Conservation (phyloP, 2,113 vertebrate species). For the Butastur rufipennis region DNA sequence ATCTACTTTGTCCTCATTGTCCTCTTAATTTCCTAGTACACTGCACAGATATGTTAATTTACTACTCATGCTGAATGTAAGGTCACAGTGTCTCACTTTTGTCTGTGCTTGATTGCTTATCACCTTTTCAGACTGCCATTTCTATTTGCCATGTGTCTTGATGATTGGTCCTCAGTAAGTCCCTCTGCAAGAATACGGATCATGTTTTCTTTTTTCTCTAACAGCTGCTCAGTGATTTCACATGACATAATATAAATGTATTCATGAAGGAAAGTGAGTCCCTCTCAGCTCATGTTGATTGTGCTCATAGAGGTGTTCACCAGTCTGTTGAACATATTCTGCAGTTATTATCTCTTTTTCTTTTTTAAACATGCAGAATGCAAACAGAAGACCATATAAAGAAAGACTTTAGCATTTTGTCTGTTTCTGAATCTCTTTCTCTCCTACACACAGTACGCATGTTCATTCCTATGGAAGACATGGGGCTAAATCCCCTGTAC, state of each 20-base stretch:
- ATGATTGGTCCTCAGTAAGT: slow-evolving; percentile 39
- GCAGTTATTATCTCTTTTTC: background rate
- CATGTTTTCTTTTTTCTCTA: slow-evolving; percentile 59
- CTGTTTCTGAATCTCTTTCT: slow-evolving; percentile 2
- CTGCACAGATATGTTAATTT: slow-evolving; percentile 70
- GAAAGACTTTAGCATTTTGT: background rate
- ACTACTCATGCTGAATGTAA: slow-evolving; percentile 58
- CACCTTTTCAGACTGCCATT: slow-evolving; percentile 68
- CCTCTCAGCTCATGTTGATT: slow-evolving; percentile 59
- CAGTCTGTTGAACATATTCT: slow-evolving; percentile 51
- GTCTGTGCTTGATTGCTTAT: slow-evolving; percentile 72
- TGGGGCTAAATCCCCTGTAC: background rate
- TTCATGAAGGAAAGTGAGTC: slow-evolving; percentile 65
- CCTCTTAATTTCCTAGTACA: slow-evolving; percentile 67
- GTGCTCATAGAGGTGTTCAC: slow-evolving; percentile 34
- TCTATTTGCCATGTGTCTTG: slow-evolving; percentile 60
- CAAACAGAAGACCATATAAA: background rate
- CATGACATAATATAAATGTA: slow-evolving; percentile 72
- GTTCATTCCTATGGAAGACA: background rate
- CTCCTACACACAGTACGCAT: background rate
- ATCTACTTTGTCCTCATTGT: slow-evolving; percentile 65
- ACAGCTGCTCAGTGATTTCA: slow-evolving; percentile 77
- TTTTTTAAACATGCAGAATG: background rate
- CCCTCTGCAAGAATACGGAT: slow-evolving; percentile 58
- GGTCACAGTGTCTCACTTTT: slow-evolving; percentile 66